Percentiles rank a stretch among this genome's conserved stretches.
Conservation (phyloP, 1,140 invertebrate species). For the Cyclina sinensis region DNA sequence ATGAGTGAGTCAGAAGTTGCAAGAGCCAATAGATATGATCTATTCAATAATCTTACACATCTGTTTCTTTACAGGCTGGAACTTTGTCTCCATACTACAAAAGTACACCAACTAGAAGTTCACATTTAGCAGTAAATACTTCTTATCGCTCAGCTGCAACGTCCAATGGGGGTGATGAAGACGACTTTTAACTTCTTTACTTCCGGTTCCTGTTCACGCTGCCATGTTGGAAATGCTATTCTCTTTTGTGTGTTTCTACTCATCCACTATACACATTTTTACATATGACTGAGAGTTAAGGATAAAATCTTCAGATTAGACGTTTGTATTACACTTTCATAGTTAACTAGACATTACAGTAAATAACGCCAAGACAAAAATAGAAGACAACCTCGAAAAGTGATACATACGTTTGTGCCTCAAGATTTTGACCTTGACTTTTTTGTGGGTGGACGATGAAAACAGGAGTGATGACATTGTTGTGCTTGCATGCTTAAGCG, state of each 20-base stretch:
- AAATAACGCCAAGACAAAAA: conserved; percentile 32
- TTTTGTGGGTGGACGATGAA: conserved; percentile 12
- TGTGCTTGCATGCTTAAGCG: neutral
- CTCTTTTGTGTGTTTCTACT: conserved; percentile 28
- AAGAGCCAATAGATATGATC: too few relatives aligned
- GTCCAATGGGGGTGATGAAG: conserved; percentile 76
- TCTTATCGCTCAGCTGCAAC: conserved; percentile 73
- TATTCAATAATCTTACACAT: too few relatives aligned
- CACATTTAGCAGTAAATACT: conserved; percentile 66
- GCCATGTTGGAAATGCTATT: conserved; percentile 40
- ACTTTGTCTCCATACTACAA: conserved; percentile 58
- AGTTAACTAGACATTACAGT: conserved; percentile 34
- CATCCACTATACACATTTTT: neutral
- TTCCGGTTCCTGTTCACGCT: conserved; percentile 48
- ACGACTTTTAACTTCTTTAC: conserved; percentile 47
- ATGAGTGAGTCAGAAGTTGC: too few relatives aligned
- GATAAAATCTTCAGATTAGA: conserved; percentile 25
- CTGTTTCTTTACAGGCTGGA: conserved; percentile 57
- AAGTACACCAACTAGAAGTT: conserved; percentile 66
- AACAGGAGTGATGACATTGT: conserved; percentile 15
- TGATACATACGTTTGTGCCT: conserved; percentile 19
- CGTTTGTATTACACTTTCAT: conserved; percentile 10
- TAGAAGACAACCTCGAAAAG: conserved; percentile 57
- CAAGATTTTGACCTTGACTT: neutral
- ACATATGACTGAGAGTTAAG: neutral